Conservation (phyloP, 1,140 invertebrate genomes). For the Thaumetopoea pityocampa region DNA sequence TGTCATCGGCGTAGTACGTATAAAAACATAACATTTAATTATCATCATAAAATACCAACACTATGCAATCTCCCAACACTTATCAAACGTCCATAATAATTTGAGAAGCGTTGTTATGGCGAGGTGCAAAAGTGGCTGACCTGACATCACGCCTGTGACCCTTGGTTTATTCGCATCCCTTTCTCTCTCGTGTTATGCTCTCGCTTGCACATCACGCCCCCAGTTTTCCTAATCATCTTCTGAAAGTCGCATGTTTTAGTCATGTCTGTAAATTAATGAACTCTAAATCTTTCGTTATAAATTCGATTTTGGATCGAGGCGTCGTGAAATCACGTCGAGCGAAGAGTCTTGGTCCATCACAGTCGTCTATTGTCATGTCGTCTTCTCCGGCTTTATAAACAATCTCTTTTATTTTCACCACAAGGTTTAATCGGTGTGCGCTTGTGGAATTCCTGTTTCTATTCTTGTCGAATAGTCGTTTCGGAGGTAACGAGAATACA, state of each 20-base stretch:
- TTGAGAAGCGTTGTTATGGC: conserved; percentile 75
- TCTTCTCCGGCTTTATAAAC: conserved; percentile 68
- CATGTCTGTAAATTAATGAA: conserved; percentile 64
- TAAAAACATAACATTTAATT: conserved; percentile 59
- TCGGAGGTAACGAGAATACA: conserved; percentile 54
- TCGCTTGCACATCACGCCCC: conserved; percentile 66
- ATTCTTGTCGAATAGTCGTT: conserved; percentile 71
- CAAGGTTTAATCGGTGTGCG: conserved; percentile 67
- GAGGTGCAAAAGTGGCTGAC: conserved; percentile 77
- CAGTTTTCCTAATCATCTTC: conserved; percentile 68
- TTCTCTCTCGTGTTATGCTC: conserved; percentile 34
- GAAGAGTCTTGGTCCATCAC: conserved; percentile 49
- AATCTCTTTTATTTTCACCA: conserved; percentile 73
- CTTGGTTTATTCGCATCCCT: conserved; percentile 36
- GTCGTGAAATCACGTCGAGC: conserved; percentile 23
- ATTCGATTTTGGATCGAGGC: conserved; percentile 52
- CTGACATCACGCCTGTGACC: conserved; percentile 76
- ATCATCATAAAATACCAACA: conserved; percentile 69
- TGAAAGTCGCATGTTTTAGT: conserved; percentile 68
- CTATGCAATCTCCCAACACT: conserved; percentile 65
- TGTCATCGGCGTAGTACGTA: conserved; percentile 30
- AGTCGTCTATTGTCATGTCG: conserved; percentile 68
- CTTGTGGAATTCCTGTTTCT: conserved; percentile 63
- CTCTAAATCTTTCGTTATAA: conserved; percentile 58
- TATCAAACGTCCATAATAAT: conserved; percentile 76